Conservation (phyloP, 2,888 invertebrate genomes). For the Eueremaeus valkanovi region DNA sequence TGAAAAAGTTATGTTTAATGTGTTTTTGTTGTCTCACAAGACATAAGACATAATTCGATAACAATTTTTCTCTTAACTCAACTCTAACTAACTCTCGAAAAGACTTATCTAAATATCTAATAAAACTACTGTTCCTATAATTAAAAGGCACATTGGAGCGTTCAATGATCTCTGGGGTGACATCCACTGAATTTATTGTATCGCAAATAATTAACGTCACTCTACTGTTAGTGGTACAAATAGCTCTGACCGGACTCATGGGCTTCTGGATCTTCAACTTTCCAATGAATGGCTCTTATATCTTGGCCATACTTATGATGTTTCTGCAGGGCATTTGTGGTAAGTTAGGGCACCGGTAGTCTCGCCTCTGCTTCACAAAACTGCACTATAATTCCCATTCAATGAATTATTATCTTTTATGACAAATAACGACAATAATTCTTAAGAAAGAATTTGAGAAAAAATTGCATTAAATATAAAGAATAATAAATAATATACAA, state of each 20-base stretch:
- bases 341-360: slow-evolving; percentile 29
- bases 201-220: slow-evolving; percentile 92
- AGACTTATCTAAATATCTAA: not conserved
- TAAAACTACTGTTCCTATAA: not conserved
- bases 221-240: slow-evolving; percentile 87
- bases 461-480: too few species aligned
- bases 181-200: slow-evolving; percentile 83
- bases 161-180: slow-evolving; percentile 66
- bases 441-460: too few species aligned
- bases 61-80: not conserved
- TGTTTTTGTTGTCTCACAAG: not conserved
- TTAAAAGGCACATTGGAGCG: slow-evolving; percentile 39
- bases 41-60: not conserved
- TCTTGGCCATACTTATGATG: slow-evolving; percentile 76
- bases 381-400: too few species aligned
- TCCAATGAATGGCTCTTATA: slow-evolving; percentile 79
- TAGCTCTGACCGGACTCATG: slow-evolving; percentile 76
- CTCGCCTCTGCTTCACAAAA: too few species aligned
- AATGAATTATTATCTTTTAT: too few species aligned
- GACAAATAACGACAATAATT: too few species aligned
- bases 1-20: not conserved
- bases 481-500: too few species aligned
- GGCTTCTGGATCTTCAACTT: slow-evolving; percentile 86
- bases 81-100: not conserved
- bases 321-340: slow-evolving; percentile 87